Conservation (phyloP, 2,113 vertebrate species). For the Oncorhynchus clarkii region DNA sequence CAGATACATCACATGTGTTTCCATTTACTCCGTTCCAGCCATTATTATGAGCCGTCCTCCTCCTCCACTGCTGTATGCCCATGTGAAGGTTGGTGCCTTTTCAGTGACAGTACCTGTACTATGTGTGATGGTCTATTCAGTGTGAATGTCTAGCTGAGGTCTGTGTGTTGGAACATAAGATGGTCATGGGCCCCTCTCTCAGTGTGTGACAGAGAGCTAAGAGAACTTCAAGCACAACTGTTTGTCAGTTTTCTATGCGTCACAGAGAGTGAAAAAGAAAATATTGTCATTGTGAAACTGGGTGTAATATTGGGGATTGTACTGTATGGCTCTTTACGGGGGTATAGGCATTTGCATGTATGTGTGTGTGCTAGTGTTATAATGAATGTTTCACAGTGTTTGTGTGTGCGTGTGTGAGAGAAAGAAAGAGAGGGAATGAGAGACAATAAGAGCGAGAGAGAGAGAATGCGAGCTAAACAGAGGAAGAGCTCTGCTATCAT, state of each 20-base stretch:
- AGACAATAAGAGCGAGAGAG: neutral
- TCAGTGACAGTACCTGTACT: too few species aligned
- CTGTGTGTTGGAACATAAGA: conserved; percentile 29
- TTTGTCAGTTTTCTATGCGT: neutral
- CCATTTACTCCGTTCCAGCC: too few species aligned
- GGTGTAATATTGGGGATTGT: conserved; percentile 2
- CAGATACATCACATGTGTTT: too few species aligned
- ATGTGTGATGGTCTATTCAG: neutral
- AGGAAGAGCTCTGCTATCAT: conserved; percentile 46
- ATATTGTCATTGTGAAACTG: conserved; percentile 38
- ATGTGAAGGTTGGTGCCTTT: too few species aligned
- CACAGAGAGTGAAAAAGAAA: conserved; percentile 37
- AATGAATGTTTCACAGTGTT: neutral
- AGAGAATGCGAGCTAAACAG: conserved; percentile 9
- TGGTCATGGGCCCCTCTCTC: conserved; percentile 24
- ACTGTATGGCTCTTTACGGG: conserved; percentile 12
- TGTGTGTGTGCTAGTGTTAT: neutral
- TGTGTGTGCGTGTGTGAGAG: neutral
- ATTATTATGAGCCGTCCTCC: too few species aligned
- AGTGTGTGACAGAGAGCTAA: conserved; percentile 25
- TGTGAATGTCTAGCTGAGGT: conserved; percentile 33
- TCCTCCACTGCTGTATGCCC: too few species aligned
- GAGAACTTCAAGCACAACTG: conserved; percentile 24
- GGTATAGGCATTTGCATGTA: conserved; percentile 10
- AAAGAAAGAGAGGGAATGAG: neutral